A percentile compares a stretch with the other conserved stretches of the same genome.
These are phyloP conservation scores for Ephialtes manifestator DNA, from an alignment of 2,888 invertebrate genomes.

Conservation along the genomic window DNA sequence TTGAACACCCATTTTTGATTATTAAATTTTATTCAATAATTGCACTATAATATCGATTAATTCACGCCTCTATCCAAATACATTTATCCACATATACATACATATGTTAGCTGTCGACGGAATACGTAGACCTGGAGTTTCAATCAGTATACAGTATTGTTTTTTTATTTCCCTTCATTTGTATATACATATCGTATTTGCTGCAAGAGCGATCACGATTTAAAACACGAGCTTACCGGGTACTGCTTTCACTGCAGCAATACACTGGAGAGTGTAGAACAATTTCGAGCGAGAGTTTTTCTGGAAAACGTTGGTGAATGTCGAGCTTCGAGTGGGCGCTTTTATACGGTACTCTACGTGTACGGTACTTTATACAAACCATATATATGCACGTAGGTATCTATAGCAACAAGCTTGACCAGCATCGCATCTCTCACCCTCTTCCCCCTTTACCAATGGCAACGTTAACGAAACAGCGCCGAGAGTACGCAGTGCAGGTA, in stretches of 20 bases:
- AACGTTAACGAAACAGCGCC: background rate
- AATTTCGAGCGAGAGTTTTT: slow-evolving; percentile 7
- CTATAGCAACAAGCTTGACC: background rate
- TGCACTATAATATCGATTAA: background rate
- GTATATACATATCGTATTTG: background rate
- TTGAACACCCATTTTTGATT: too few species aligned
- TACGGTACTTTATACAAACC: background rate
- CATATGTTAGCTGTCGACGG: background rate
- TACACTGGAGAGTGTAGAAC: slow-evolving; percentile 3
- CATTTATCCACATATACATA: background rate
- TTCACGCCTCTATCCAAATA: background rate
- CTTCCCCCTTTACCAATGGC: slow-evolving; percentile 4
- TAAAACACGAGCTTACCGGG: slow-evolving; percentile 9
- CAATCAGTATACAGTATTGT: background rate
- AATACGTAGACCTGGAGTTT: background rate
- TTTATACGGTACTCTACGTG: slow-evolving; percentile 11
- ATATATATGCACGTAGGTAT: background rate
- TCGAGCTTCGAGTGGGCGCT: slow-evolving; percentile 12
- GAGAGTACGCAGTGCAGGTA: slow-evolving; percentile 10
- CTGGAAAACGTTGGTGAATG: background rate
- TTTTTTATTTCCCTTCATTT: background rate
- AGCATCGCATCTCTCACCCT: slow-evolving; percentile 6
- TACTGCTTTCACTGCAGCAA: slow-evolving; percentile 3
- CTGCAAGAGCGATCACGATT: slow-evolving; percentile 4
- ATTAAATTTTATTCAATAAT: too few species aligned